Base-by-base conservation (phyloP, 2,113 vertebrate species). In the Morone saxatilis region DNA sequence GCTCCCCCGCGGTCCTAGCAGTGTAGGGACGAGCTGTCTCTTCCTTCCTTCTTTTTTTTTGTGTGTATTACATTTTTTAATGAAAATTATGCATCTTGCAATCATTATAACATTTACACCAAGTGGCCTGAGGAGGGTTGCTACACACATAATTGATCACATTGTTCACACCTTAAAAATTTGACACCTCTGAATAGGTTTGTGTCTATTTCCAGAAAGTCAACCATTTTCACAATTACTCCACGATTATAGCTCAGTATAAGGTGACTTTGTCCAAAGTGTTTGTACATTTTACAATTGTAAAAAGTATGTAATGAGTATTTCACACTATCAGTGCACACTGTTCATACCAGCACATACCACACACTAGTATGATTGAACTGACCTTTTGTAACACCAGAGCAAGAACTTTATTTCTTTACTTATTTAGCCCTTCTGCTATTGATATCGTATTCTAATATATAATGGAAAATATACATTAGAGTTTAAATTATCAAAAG, bases 1-100 rank as follows among this genome's bases (percentile, higher is more conserved):
- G 0, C 67, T 79, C 48, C 68, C 61, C 62, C 70, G 22, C 60
- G 8, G 66, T 61, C 22, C 20, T 38, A 19, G 67, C 62, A 71
- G 65, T 61, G 67, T n/a, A 48, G 56, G 19, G 9, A 81, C 9
- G 7, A 36, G n/a, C 40, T 66, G 8, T 47, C 31, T 65, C 69
- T 72, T 79, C 56, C 57, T 65, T 54, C 4, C 17, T 48, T 8
- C 41, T 12, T 56, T 51, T 19, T 31, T 31, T 61, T 13, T 41
- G 20, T 59, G 22, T 9, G 13, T 53, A 20, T n/a, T 47, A 6
- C 19, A 36, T 19, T 43, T 50, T 59, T 7, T n/a, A 11, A 12
- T 41, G 12, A 11, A 63, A 53, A 71, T 38, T 0, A 48, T 76
- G 48, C 17, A 36, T 45, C 4, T 31, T 45, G 3, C 13, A 41